Conservation (phyloP, 1,140 invertebrate species). For the Diplogasteroides magnus region DNA sequence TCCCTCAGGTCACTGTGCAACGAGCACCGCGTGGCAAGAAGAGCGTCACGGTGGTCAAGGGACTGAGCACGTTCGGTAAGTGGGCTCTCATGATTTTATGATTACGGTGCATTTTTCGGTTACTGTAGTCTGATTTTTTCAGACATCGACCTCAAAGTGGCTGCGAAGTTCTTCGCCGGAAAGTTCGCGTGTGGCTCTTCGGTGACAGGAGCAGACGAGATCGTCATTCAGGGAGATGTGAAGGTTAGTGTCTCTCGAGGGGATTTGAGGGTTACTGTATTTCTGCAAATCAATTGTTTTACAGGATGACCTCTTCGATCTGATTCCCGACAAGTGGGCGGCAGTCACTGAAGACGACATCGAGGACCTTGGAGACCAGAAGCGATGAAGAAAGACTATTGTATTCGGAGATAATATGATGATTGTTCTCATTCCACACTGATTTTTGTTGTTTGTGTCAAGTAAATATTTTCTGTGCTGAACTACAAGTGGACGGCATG, state of each 20-base stretch:
- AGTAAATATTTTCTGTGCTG: no score
- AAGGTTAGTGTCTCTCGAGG: slow-evolving; percentile 64
- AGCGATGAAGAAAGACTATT: no score
- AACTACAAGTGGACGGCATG: no score
- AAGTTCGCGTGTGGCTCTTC: slow-evolving; percentile 98
- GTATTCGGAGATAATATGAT: no score
- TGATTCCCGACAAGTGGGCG: slow-evolving; percentile 94
- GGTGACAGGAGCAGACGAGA: slow-evolving; percentile 96
- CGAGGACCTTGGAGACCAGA: slow-evolving; percentile 40
- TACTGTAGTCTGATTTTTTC: slow-evolving; percentile 39
- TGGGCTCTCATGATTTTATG: background rate
- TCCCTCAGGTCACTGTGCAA: slow-evolving; percentile 47
- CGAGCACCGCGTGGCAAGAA: slow-evolving; percentile 92
- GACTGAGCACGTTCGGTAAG: slow-evolving; percentile 57
- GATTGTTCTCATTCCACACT: no score
- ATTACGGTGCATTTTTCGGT: slow-evolving; percentile 12
- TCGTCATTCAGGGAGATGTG: slow-evolving; percentile 82
- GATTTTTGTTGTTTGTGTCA: no score
- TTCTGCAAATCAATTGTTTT: slow-evolving; percentile 57
- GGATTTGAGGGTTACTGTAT: slow-evolving; percentile 63
- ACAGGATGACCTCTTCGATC: slow-evolving; percentile 83
- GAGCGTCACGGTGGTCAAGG: slow-evolving; percentile 76
- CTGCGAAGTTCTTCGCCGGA: slow-evolving; percentile 92
- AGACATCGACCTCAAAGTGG: slow-evolving; percentile 96
- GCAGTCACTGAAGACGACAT: slow-evolving; percentile 58